Evolutionary conservation across 2,113 vertebrate genomes (phyloP).

Genomic region (Eidolon helvum): DNA sequence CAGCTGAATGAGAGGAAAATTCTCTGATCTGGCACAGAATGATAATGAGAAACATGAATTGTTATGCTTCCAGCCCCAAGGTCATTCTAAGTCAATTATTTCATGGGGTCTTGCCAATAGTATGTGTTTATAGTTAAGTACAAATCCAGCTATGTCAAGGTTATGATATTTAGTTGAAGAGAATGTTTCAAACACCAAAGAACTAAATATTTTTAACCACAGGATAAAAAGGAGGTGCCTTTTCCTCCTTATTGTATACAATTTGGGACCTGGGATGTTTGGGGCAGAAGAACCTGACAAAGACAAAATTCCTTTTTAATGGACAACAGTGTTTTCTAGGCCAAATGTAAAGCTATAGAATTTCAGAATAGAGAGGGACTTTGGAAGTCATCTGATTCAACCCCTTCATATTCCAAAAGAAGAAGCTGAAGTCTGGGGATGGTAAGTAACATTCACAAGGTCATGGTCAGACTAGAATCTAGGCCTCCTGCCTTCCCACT

Average conservation of each 20-base stretch:
- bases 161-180: conserved; percentile 74
- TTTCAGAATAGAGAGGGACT: background rate
- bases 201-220: conserved; percentile 59
- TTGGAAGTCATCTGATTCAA: background rate
- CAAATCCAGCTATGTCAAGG: conserved; percentile 79
- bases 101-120: conserved; percentile 63
- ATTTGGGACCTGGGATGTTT: background rate
- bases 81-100: conserved; percentile 74
- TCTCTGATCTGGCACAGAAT: conserved; percentile 78
- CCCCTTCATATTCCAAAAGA: background rate
- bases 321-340: background rate
- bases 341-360: background rate
- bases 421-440: background rate
- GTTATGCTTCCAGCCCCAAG: conserved; percentile 75
- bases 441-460: background rate
- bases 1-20: conserved; percentile 75
- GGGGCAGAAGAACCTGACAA: background rate
- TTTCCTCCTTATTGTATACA: background rate
- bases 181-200: conserved; percentile 58
- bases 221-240: background rate
- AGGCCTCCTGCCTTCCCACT: background rate
- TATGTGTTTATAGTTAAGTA: conserved; percentile 74
- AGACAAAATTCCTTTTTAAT: background rate
- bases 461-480: background rate
- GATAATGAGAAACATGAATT: conserved; percentile 77